Evolutionary conservation across 2,888 invertebrate species (phyloP), one percentile per base, ranked within the genome.

Genomic region (Leptarthrus brevirostris): DNA sequence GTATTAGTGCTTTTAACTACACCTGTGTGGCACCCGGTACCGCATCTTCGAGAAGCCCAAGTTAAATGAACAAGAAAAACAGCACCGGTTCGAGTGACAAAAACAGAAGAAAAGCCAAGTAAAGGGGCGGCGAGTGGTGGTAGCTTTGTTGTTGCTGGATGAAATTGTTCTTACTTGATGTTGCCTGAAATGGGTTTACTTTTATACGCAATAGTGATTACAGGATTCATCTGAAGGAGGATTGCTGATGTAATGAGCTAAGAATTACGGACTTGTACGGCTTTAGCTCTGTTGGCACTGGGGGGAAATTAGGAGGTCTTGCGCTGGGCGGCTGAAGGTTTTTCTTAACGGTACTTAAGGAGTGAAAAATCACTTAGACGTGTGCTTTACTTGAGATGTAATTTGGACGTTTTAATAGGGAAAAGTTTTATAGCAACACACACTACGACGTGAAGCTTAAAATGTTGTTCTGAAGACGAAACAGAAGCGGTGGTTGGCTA

Each of bases 161-260:
- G 52, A 52, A 18, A 10, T 52, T 52, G 18, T 52, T 52, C 8
- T 52, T 52, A 52, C 52, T 52, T 52, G 52, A 52, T 52, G 52
- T 52, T 20, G 52, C 52, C 52, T 52, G 52, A 52, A 52, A 52
- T 52, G 52, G 52, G 52, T 52, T 52, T 52, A 52, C 52, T 52
- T 52, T 22, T 52, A 20, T 52, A 52, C 52, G 22, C 20, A 52
- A 22, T 18, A 20, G 52, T 52, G 52, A 52, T 52, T 52, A 52
- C 22, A 52, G 52, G 52, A 22, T 52, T 52, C 52, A 10, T 8
- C 52, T 20, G 52, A 52, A 52, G 18, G 52, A 52, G 52, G 52
- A 52, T 52, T 52, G 18, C 20, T n/a, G 22, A 16, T 22, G 52
- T 52, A 52, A 52, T 20, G 52, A 52, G 16, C 20, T 20, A 52